Base-by-base conservation (phyloP, 2,888 invertebrate genomes). In the Stenoptilia bipunctidactyla region DNA sequence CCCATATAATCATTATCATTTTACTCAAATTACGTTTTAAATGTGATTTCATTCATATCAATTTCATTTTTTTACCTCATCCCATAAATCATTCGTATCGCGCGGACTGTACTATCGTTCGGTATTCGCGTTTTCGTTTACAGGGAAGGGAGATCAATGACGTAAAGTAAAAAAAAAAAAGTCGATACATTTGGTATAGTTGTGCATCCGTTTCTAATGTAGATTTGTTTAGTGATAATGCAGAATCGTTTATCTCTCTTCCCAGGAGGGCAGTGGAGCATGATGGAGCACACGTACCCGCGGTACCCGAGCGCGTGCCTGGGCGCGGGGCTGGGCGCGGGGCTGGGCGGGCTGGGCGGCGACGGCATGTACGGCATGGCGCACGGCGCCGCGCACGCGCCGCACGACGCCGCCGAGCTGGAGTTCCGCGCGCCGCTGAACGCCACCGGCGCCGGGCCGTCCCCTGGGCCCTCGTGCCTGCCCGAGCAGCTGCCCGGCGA, bases 221-320 rank as follows among this genome's bases (percentile, higher is more conserved):
- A n/a, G 30, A 30, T 3, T 30, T 30, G 30, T 49, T 45, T 53
- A 40, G 57, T 53, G 66, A 57, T 66, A 62, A 62, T 70, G 65
- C 65, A 67, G 66, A 68, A 65, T 66, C 80, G 74, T 87, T 86
- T 84, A 80, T 82, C 83, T 84, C 82, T 83, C 82, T 84, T 88
- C 88, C 88, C 89, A 92, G 92, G 91, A 87, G 89, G 91, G 84
- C 92, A 92, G 85, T 92, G 92, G 92, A 90, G 90, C 79, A 89
- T 92, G 86, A 88, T 92, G 88, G 92, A 92, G 86, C 89, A 91
- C 77, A 88, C 89, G 66, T 91, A 91, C 79, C 87, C 91, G 68
- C 89, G 91, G 70, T 91, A 90, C 84, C 85, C 88, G 68, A 86
- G 86, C 70, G 79, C 89, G 61, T 87, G 90, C 69, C 86, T 89